Conservation (phyloP, 1,140 invertebrate genomes). For the Conopomorpha cramerella region DNA sequence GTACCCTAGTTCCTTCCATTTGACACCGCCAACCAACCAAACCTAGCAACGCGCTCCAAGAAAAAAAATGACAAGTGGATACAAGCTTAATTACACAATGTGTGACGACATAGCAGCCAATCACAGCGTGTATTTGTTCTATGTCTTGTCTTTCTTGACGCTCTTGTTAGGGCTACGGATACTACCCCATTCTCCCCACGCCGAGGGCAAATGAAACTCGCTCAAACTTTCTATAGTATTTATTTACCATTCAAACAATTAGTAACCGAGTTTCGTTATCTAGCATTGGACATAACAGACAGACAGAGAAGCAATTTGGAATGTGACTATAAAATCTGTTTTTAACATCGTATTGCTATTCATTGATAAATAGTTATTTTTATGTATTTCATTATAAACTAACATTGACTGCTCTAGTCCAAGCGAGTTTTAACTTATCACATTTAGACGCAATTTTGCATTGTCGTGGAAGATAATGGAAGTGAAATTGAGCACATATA, state of each 20-base stretch:
- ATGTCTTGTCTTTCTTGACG: no score
- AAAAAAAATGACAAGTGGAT: no score
- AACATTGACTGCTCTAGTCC: conserved; percentile 9
- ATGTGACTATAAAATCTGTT: conserved; percentile 49
- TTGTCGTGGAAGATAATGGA: no score
- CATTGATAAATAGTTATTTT: conserved; percentile 8
- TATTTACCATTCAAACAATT: conserved; percentile 51
- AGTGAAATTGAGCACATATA: conserved; percentile 16
- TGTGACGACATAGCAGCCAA: no score
- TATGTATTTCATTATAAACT: conserved; percentile 19
- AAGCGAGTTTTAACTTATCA: conserved; percentile 15
- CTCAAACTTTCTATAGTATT: conserved; percentile 33
- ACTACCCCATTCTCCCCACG: no score
- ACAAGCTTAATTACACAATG: no score
- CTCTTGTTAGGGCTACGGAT: no score
- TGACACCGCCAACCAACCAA: no score
- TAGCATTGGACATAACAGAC: conserved; percentile 18
- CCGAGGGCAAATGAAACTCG: no score
- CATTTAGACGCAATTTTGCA: conserved; percentile 1
- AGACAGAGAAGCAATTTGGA: conserved; percentile 29
- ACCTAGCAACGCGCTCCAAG: no score
- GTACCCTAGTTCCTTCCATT: no score
- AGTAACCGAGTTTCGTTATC: conserved; percentile 19
- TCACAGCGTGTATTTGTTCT: no score
- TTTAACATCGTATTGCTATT: conserved; percentile 16